Evolutionary conservation across 2,113 vertebrate genomes (phyloP), one percentile per base, ranked within the genome.

Genomic region (Sapajus apella): DNA sequence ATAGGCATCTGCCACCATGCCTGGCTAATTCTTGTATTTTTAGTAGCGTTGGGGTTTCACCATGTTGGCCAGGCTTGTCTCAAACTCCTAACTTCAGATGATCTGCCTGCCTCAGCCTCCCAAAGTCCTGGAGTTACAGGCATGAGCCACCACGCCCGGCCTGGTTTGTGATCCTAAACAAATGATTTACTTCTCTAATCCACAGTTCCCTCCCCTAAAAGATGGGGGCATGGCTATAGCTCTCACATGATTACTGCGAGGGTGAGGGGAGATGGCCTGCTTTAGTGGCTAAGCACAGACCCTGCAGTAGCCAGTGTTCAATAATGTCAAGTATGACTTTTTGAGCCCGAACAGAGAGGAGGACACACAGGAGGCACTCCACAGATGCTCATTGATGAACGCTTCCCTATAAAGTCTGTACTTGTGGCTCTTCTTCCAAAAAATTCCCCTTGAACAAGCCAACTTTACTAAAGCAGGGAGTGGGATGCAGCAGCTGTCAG

Each of bases 281-380:
- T 73, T 50, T 80, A 76, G 50, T 12, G 20, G 66, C 77, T 76
- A 32, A 93, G 45, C 2, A 35, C 73, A 87, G 77, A 88, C 37
- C 30, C 27, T 37, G 12, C 11, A 4, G 25, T 7, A 68, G 37
- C 50, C 47, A 52, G 50, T 37, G 16, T 70, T 66, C 55, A n/a
- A 3, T 86, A 7, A 23, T 73, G 35, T 79, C 86, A 75, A 52
- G 61, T 20, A 45, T 87, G 89, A 45, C 68, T 66, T 91, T 81
- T 76, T 52, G 50, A 96, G 66, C 56, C 70, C 47, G 82, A 91
- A 66, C 35, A 79, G 76, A 91, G 37, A 16, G 16, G 47, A 87
- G 58, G 56, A 20, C 81, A n/a, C 40, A 66, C 79, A 92, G 58
- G 83, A 83, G 35, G 37, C 37, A 18, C 47, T 76, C 56, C 7